Percentiles rank a stretch among this genome's conserved stretches.
Conservation (phyloP, 1,140 invertebrate genomes). For the Drosophila baimaii region DNA sequence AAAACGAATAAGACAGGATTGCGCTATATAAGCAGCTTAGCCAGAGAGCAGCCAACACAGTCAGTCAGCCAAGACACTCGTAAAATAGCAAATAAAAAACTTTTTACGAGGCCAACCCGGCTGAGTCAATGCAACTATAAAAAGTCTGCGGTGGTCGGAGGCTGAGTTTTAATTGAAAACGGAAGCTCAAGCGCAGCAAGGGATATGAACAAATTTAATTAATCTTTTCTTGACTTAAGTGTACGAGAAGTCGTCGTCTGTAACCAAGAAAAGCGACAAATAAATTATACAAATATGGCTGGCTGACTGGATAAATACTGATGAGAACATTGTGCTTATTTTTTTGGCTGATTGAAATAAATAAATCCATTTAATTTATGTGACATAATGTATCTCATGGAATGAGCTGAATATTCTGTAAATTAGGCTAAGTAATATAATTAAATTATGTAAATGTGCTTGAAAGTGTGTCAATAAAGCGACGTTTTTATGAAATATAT, state of each 20-base stretch:
- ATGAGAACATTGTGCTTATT: neutral
- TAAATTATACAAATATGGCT: slow-evolving; percentile 5
- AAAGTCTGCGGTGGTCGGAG: slow-evolving; percentile 8
- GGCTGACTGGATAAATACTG: neutral
- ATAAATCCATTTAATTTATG: slow-evolving; percentile 18
- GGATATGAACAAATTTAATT: neutral
- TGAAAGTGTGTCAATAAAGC: slow-evolving; percentile 57
- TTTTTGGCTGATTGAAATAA: neutral
- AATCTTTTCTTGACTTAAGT: neutral
- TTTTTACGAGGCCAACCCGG: slow-evolving; percentile 26
- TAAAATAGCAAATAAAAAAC: slow-evolving; percentile 39
- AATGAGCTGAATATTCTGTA: slow-evolving; percentile 36
- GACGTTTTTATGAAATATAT: slow-evolving; percentile 22
- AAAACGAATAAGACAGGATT: slow-evolving; percentile 23
- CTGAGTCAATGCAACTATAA: slow-evolving; percentile 24
- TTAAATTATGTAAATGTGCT: slow-evolving; percentile 61
- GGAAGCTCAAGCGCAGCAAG: neutral
- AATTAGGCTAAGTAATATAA: slow-evolving; percentile 31
- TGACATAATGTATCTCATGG: slow-evolving; percentile 14
- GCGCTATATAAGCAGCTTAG: slow-evolving; percentile 38
- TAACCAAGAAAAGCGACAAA: neutral
- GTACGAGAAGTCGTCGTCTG: too few relatives aligned
- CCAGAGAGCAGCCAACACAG: slow-evolving; percentile 9
- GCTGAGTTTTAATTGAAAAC: slow-evolving; percentile 41
- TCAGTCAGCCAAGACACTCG: slow-evolving; percentile 18